These are phyloP conservation scores for Sebastes vulpes DNA, from an alignment of 2,797 vertebrate genomes.

Conservation along the genomic window DNA sequence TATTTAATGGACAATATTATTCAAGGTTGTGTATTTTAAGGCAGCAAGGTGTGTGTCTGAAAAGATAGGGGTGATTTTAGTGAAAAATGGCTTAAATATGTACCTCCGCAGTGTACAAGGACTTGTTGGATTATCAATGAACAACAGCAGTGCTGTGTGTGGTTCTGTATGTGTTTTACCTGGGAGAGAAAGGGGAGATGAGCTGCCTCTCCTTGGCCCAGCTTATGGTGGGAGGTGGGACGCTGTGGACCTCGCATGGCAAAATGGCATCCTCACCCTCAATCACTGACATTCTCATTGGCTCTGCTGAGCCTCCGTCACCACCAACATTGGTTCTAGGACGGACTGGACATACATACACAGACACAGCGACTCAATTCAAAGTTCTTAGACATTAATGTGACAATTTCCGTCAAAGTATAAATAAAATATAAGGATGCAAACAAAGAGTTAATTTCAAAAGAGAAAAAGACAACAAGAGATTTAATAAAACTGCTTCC, in stretches of 20 bases:
- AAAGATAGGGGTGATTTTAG: background rate
- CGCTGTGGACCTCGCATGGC: constrained; percentile 93
- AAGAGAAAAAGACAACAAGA: background rate
- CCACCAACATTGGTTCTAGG: constrained; percentile 84
- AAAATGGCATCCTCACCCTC: constrained; percentile 90
- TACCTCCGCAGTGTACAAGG: too few species aligned
- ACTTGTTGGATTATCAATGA: background rate
- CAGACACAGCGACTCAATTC: background rate
- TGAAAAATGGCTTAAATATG: background rate
- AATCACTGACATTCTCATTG: constrained; percentile 85
- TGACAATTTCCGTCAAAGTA: background rate
- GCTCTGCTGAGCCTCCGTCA: constrained; percentile 74
- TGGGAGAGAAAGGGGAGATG: constrained; percentile 94
- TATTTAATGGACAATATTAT: background rate
- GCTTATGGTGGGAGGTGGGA: constrained; percentile 92
- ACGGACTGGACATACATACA: constrained; percentile 86
- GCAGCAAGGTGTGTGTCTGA: background rate
- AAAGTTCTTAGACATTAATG: background rate
- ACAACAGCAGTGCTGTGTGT: background rate
- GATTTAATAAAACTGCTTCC: background rate
- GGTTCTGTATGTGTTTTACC: constrained; percentile 80
- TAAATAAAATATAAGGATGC: background rate
- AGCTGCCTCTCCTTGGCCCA: constrained; percentile 96
- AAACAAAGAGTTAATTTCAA: background rate
- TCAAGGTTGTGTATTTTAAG: background rate